phyloP scores from a whole-genome alignment of 1,140 invertebrate species.

The Caenorhabditis latens region DNA sequence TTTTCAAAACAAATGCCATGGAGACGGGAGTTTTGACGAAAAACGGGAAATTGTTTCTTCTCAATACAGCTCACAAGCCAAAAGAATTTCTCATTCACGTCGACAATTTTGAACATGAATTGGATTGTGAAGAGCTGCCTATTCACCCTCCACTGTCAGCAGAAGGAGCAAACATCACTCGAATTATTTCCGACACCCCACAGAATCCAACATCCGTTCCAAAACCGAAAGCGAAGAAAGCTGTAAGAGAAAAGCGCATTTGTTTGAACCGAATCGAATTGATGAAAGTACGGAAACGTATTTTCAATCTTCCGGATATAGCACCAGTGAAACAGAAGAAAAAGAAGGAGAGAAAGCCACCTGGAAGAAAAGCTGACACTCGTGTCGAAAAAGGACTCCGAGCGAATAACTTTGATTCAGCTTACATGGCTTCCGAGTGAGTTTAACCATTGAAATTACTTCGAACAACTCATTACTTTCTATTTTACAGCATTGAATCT shows the following conservation, averaged over 20 bases:
- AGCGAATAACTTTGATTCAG: not conserved
- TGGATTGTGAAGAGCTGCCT: not conserved
- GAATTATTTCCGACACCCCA: not conserved
- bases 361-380: conserved; percentile 22
- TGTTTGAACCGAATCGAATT: not conserved
- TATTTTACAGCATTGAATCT: conserved; percentile 2
- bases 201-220: not conserved
- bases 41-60: not conserved
- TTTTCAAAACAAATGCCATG: not conserved
- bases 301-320: not conserved
- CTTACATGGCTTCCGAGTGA: not conserved
- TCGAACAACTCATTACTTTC: not conserved
- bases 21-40: not conserved
- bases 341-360: not conserved
- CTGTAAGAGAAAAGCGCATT: not conserved
- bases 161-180: not conserved
- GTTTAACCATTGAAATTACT: not conserved
- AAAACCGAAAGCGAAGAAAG: not conserved
- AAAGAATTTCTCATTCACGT: not conserved
- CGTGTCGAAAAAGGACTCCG: not conserved
- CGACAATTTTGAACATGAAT: not conserved
- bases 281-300: not conserved
- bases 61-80: not conserved
- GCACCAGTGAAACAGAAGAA: not conserved
- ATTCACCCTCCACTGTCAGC: not conserved